Conservation (phyloP, 2,797 vertebrate species). For the Gadopsis marmoratus region DNA sequence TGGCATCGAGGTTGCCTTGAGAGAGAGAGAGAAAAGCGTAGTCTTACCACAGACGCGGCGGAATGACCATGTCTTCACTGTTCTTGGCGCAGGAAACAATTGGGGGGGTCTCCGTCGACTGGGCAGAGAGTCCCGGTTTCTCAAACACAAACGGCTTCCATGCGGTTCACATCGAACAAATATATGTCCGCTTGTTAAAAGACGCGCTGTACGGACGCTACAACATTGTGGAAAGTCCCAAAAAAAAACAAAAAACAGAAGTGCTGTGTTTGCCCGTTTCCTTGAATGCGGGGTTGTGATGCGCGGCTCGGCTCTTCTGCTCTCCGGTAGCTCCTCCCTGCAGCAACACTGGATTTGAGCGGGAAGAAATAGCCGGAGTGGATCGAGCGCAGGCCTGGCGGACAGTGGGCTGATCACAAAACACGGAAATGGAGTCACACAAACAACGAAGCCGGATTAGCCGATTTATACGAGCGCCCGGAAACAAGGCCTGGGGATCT, state of each 20-base stretch:
- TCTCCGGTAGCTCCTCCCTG: conserved; percentile 87
- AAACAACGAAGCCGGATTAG: conserved; percentile 30
- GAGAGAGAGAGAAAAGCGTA: conserved; percentile 33
- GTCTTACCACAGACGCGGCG: conserved; percentile 82
- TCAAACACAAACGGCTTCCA: conserved; percentile 50
- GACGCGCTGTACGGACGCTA: conserved; percentile 12
- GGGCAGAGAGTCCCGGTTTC: conserved; percentile 51
- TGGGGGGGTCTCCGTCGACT: conserved; percentile 73
- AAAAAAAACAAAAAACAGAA: conserved; percentile 50
- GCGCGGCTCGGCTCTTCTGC: conserved; percentile 80
- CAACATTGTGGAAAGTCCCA: conserved; percentile 54
- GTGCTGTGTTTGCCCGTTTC: conserved; percentile 83
- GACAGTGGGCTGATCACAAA: conserved; percentile 37
- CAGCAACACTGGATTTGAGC: conserved; percentile 82
- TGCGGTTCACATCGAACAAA: conserved; percentile 26
- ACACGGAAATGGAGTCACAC: conserved; percentile 19
- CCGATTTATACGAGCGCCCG: background rate
- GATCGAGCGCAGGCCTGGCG: conserved; percentile 46
- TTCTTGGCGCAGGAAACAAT: conserved; percentile 87
- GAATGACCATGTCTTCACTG: conserved; percentile 80
- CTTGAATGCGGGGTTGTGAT: conserved; percentile 85
- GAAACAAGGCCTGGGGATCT: background rate
- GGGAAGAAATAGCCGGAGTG: conserved; percentile 77
- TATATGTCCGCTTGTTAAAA: conserved; percentile 16
- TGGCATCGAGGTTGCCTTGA: background rate